A percentile compares a stretch with the other conserved stretches of the same genome.
phyloP scores from a whole-genome alignment of 92 coral and sea anemone genomes.

The Porites cylindrica region DNA sequence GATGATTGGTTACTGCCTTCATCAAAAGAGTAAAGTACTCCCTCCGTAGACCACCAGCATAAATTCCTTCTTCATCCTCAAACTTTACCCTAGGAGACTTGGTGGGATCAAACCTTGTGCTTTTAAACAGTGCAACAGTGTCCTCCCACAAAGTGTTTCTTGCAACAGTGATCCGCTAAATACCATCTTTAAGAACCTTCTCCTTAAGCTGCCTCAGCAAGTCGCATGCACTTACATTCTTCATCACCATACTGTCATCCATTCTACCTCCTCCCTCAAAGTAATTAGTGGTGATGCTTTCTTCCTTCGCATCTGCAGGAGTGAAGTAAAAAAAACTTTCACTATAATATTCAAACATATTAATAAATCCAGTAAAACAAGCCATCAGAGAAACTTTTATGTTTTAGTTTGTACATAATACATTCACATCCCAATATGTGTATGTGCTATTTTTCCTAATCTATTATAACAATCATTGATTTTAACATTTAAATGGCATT shows the following conservation, averaged over 20 bases:
- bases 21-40: conserved; percentile 63
- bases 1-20: conserved; percentile 52
- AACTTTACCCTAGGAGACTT: conserved; percentile 36
- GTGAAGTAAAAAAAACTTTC: conserved; percentile 5
- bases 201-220: conserved; percentile 20
- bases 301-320: conserved; percentile 8
- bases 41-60: conserved; percentile 64
- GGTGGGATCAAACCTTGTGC: conserved; percentile 24
- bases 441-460: conserved; percentile 10
- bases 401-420: conserved; percentile 1
- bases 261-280: conserved; percentile 18
- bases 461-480: conserved; percentile 6
- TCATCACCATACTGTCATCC: conserved; percentile 16
- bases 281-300: conserved; percentile 12
- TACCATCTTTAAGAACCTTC: conserved; percentile 25
- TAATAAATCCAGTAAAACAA: conserved; percentile 10
- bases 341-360: conserved; percentile 9
- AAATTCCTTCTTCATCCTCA: conserved; percentile 68
- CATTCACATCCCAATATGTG: conserved; percentile 10
- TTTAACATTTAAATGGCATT: conserved; percentile 2
- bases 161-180: conserved; percentile 30
- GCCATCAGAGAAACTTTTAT: conserved; percentile 8
- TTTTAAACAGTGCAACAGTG: conserved; percentile 35
- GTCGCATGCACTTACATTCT: conserved; percentile 13
- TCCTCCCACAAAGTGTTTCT: conserved; percentile 30